phyloP scores from a whole-genome alignment of 2,113 vertebrate genomes.

The Phaetusa simplex region DNA sequence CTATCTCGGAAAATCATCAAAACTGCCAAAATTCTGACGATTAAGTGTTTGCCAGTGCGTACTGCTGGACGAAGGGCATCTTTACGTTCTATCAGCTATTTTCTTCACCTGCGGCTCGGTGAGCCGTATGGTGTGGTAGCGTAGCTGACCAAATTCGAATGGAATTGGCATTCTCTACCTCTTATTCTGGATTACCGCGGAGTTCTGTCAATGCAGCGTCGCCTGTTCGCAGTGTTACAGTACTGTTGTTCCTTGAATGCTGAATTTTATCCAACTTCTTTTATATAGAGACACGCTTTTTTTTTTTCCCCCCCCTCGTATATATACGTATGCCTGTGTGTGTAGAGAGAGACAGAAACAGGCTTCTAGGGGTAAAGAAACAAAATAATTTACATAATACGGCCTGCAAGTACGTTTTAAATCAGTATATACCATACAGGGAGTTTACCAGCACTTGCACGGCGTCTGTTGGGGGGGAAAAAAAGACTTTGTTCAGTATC shows the following conservation, averaged over 20 bases:
- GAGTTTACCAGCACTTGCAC: neutral
- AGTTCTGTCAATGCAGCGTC: neutral
- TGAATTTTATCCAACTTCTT: neutral
- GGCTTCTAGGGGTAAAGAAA: neutral
- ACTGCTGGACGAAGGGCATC: neutral
- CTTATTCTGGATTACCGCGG: neutral
- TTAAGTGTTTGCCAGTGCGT: neutral
- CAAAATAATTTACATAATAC: neutral
- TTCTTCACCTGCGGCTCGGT: neutral
- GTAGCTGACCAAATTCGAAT: neutral
- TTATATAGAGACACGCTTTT: too few species aligned
- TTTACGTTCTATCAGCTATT: neutral
- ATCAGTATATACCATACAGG: neutral
- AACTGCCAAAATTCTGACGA: neutral
- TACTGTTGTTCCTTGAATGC: neutral
- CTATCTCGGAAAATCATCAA: neutral
- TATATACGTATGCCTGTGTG: rapidly evolving
- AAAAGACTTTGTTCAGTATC: neutral
- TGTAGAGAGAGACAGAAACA: neutral
- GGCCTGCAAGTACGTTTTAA: neutral
- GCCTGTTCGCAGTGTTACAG: too few species aligned
- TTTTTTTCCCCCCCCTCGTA: too few species aligned
- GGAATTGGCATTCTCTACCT: neutral
- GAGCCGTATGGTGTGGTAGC: neutral
- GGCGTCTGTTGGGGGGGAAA: neutral